These are phyloP conservation scores for Nomada ferruginata DNA, from an alignment of 2,888 invertebrate species.

Conservation along the genomic window DNA sequence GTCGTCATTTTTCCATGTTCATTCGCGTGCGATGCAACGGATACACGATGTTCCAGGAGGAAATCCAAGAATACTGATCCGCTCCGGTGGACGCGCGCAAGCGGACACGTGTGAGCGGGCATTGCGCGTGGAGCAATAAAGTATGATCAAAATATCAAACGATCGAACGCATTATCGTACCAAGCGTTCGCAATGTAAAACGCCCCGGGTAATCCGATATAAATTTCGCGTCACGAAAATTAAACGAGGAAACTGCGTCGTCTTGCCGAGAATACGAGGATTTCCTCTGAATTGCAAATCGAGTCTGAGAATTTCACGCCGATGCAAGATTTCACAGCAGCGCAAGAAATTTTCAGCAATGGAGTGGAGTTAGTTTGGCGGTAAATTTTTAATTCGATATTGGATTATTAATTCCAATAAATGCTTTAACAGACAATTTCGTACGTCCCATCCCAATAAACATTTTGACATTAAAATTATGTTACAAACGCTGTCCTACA, in stretches of 20 bases:
- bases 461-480: too few relatives aligned
- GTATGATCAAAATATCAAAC: slow-evolving; percentile 76
- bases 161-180: slow-evolving; percentile 77
- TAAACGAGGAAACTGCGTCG: slow-evolving; percentile 29
- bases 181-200: slow-evolving; percentile 73
- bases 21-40: slow-evolving; percentile 45
- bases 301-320: too few relatives aligned
- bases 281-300: background rate
- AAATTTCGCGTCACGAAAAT: slow-evolving; percentile 68
- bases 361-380: too few relatives aligned
- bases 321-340: too few relatives aligned
- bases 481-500: too few relatives aligned
- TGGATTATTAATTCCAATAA: too few relatives aligned
- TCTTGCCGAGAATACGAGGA: background rate
- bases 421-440: too few relatives aligned
- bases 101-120: slow-evolving; percentile 36
- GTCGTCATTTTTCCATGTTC: slow-evolving; percentile 63
- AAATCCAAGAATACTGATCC: slow-evolving; percentile 67
- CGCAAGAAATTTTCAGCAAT: too few relatives aligned
- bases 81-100: slow-evolving; percentile 61
- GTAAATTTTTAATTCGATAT: too few relatives aligned
- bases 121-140: slow-evolving; percentile 71
- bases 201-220: slow-evolving; percentile 67
- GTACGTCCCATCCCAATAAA: too few relatives aligned
- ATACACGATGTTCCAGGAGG: slow-evolving; percentile 46